Base-by-base conservation (phyloP, 2,797 vertebrate species). In the Champsocephalus gunnari region DNA sequence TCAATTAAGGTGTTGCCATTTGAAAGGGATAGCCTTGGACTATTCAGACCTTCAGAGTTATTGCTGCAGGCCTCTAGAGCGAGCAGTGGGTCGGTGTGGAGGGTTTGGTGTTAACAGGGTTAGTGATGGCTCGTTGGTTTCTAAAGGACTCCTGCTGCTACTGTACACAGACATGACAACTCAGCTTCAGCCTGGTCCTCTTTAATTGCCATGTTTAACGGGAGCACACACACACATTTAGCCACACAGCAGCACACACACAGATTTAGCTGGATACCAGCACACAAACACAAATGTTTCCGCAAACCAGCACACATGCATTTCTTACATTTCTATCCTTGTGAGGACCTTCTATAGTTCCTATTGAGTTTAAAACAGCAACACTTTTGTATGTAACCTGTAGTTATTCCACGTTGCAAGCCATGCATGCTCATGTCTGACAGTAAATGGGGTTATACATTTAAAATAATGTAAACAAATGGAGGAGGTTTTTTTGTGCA, bases 101-200 rank as follows among this genome's bases (percentile, higher is more conserved):
- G 94, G 95, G 95, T 94, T 89, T 94, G 93, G 94, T 96, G 96
- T 97, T 98, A 98, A 96, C 96, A 91, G 95, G 94, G 95, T 99
- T 98, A 98, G 97, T 97, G 95, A 96, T 94, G 97, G 95, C 92
- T 96, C 95, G 94, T 91, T 97, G 96, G 92, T 94, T 95, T 95
- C 95, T 86, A 97, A 98, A 96, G 95, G 94, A 94, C 94, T 94
- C 95, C 91, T 88, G 95, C 95, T 95, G 92, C 82, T 96, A 97
- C 96, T 96, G 97, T 97, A 96, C 93, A 90, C 88, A 90, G 90
- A 94, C 92, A 89, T 81, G 88, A 84, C 89, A 79, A 83, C 86
- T 75, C 71, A 5, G 86, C 91, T 91, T 91, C 88, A 85, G 82
- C 86, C 82, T 76, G 80, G 11, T 59, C 60, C 45, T 48, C 54